Percentiles rank a stretch among this genome's conserved stretches.
phyloP scores from a whole-genome alignment of 1,140 invertebrate species.

The Drosophila biarmipes region DNA sequence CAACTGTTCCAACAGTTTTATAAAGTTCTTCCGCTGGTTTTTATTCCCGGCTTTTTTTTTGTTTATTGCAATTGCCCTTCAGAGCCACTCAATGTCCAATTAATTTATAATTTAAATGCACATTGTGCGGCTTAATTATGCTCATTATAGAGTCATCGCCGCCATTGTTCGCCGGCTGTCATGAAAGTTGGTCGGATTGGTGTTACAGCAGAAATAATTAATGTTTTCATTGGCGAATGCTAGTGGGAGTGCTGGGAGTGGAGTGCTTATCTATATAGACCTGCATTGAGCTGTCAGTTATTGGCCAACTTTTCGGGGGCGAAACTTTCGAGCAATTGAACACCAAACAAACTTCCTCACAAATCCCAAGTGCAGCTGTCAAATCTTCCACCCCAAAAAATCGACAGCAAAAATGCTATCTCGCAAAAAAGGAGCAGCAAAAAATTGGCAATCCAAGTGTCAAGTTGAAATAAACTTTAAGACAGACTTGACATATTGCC shows the following conservation, averaged over 20 bases:
- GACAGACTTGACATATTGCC: conserved; percentile 50
- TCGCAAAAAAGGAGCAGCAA: neutral
- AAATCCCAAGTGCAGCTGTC: conserved; percentile 48
- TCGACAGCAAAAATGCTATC: conserved; percentile 32
- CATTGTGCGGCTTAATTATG: conserved; percentile 58
- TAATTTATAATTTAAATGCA: conserved; percentile 53
- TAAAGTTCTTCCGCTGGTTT: neutral
- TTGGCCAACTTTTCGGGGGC: conserved; percentile 36
- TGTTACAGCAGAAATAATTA: conserved; percentile 65
- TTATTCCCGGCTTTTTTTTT: conserved; percentile 10
- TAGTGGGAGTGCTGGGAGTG: neutral
- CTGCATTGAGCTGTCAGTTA: conserved; percentile 30
- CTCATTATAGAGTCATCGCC: conserved; percentile 38
- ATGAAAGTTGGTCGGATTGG: conserved; percentile 32
- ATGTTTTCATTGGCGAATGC: conserved; percentile 38
- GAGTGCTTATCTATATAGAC: conserved; percentile 20
- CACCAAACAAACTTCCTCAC: conserved; percentile 29
- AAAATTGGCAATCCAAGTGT: conserved; percentile 19
- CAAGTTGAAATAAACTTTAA: conserved; percentile 54
- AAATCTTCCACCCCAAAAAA: conserved; percentile 34
- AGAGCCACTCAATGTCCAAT: conserved; percentile 33
- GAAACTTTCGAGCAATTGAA: conserved; percentile 54
- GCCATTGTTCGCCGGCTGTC: conserved; percentile 39
- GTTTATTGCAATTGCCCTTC: conserved; percentile 1
- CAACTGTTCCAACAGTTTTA: conserved; percentile 6